Conservation (phyloP, 2,888 invertebrate species). For the Scaptomyza parva region DNA sequence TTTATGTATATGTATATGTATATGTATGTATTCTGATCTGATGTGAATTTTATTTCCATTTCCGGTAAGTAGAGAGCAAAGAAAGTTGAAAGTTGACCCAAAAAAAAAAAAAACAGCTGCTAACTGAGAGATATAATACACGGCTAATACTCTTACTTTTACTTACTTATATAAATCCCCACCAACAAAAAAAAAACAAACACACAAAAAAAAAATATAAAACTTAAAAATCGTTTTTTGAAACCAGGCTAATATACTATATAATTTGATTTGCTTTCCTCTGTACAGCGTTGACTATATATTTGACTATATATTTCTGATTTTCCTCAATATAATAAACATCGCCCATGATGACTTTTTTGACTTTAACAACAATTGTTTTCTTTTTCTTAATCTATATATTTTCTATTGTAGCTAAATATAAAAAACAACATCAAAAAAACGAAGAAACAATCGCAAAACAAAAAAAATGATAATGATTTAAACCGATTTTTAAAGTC, state of each 20-base stretch:
- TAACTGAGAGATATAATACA: constrained; percentile 21
- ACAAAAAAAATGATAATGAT: constrained; percentile 2
- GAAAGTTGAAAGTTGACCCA: constrained; percentile 14
- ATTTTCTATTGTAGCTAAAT: constrained; percentile 62
- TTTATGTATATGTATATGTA: too few relatives aligned
- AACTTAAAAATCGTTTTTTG: constrained; percentile 9
- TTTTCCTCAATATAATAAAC: constrained; percentile 62
- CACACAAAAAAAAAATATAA: constrained; percentile 3
- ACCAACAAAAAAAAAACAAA: too few relatives aligned
- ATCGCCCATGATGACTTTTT: constrained; percentile 60
- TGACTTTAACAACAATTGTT: constrained; percentile 54
- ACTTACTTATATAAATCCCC: constrained; percentile 20
- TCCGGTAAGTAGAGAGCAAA: constrained; percentile 62
- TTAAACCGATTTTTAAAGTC: constrained; percentile 25
- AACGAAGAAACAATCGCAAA: constrained; percentile 25
- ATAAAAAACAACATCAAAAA: constrained; percentile 37
- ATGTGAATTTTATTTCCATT: constrained; percentile 60
- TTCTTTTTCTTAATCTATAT: constrained; percentile 44
- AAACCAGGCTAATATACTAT: constrained; percentile 43
- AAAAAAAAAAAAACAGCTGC: constrained; percentile 3
- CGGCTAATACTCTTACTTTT: constrained; percentile 11
- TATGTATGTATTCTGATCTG: too few relatives aligned
- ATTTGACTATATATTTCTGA: constrained; percentile 27
- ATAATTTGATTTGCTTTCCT: constrained; percentile 59
- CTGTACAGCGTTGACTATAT: constrained; percentile 56